Base-by-base conservation (phyloP, 2,797 vertebrate genomes). In the Mormyrops boulengeri region DNA sequence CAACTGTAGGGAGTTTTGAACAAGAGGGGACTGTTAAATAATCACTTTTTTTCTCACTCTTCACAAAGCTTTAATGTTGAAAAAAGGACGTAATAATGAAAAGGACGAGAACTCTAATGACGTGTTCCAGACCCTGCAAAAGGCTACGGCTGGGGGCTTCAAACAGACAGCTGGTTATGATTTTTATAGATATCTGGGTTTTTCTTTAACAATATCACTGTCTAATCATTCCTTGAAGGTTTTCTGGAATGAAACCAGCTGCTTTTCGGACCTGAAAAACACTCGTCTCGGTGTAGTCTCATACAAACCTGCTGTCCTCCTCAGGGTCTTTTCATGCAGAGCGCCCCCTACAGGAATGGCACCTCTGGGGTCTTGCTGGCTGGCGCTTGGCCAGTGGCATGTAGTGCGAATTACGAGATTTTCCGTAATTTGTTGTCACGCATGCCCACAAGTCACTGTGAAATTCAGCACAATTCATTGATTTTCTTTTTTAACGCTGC, bases 41-140 rank as follows among this genome's bases (percentile, higher is more conserved):
- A 85, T 26, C 52, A 52, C 66, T 88, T 90, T 60, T 88, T 90
- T 60, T 22, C 89, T 90, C 84, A 89, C 90, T 91, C 91, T 91
- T 47, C 87, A 88, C 88, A 90, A 90, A 88, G 52, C 88, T 90
- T 91, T 91, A 60, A 89, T 90, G 89, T 80, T 11, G 55, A 88
- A 88, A 84, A 82, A 89, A 91, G 88, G 91, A 91, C 91, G 90
- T 86, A 91, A 89, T 89, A 92, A 92, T 92, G 90, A 91, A 90
- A 90, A 38, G 55, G 69, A 90, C 87, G 88, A 88, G 88, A 85
- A 89, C 69, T 92, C 88, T 91, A 92, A 92, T 90, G 80, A 91
- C 91, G 73, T n/a, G 47, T 91, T 91, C 89, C 91, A 92, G 91
- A 90, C 88, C 85, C 41, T 88, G 90, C 86, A 88, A 11, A 77